Evolutionary conservation across 2,797 vertebrate species (phyloP).

Genomic region (Apogon talboti): DNA sequence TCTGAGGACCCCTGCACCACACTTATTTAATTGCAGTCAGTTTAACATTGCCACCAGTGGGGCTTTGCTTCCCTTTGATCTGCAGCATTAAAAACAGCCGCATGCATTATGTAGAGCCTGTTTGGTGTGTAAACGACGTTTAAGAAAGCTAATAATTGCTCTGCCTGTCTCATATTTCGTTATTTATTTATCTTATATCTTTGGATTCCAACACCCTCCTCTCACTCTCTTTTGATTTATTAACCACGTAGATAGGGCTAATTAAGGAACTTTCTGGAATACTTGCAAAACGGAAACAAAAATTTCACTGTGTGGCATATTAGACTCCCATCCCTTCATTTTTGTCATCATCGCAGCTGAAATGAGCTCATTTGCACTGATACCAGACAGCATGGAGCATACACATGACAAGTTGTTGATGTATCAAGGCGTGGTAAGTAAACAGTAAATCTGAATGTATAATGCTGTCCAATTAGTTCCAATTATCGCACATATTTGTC

Average conservation of each 20-base stretch:
- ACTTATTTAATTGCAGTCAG: conserved; percentile 65
- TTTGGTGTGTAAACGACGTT: conserved; percentile 76
- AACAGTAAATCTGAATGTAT: conserved; percentile 54
- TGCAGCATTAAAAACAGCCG: conserved; percentile 66
- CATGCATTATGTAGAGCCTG: conserved; percentile 71
- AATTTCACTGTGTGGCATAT: conserved; percentile 19
- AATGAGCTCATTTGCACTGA: conserved; percentile 58
- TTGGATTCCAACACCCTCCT: conserved; percentile 57
- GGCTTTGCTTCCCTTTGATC: conserved; percentile 70
- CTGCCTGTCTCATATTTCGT: conserved; percentile 80
- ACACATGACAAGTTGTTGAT: conserved; percentile 61
- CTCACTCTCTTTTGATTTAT: conserved; percentile 66
- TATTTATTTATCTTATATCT: conserved; percentile 76
- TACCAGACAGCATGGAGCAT: conserved; percentile 26
- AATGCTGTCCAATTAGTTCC: conserved; percentile 72
- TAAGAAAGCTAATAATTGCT: conserved; percentile 83
- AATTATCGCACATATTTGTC: conserved; percentile 66
- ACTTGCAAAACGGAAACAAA: conserved; percentile 33
- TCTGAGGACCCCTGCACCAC: conserved; percentile 27
- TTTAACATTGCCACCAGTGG: conserved; percentile 64
- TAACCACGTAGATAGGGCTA: conserved; percentile 67
- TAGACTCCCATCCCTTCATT: background rate
- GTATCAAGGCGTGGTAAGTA: conserved; percentile 41
- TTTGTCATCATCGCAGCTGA: conserved; percentile 23
- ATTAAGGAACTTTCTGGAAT: conserved; percentile 71